Percentiles rank a stretch among this genome's conserved stretches.
Conservation (phyloP, 1,140 invertebrate species). For the Periplaneta americana region DNA sequence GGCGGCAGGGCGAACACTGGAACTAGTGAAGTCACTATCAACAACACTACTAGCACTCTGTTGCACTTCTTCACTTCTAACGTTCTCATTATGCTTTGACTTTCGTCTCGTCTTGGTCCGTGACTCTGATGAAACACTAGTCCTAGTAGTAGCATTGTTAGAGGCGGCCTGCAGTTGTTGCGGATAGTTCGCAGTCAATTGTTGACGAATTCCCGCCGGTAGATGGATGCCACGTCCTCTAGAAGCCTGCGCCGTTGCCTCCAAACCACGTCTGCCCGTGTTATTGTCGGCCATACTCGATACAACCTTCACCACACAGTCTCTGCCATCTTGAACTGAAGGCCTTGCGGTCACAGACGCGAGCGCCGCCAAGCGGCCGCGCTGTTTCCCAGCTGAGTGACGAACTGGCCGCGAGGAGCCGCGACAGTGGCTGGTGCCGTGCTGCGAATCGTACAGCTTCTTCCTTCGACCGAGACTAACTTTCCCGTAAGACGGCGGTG, state of each 20-base stretch:
- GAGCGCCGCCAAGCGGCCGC: slow-evolving; percentile 14
- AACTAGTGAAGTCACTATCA: slow-evolving; percentile 9
- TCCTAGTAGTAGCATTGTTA: neutral
- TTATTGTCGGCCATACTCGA: slow-evolving; percentile 21
- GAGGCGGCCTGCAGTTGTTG: neutral
- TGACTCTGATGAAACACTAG: neutral
- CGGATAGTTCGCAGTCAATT: no score
- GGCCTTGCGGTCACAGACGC: slow-evolving; percentile 4
- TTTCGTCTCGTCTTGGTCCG: neutral
- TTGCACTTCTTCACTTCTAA: neutral
- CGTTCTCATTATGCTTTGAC: neutral
- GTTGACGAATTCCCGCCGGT: neutral
- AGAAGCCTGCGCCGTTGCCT: neutral
- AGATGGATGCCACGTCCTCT: neutral
- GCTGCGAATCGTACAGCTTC: neutral
- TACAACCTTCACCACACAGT: slow-evolving; percentile 5
- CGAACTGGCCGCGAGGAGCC: no score
- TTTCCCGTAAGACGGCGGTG: neutral
- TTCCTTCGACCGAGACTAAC: neutral
- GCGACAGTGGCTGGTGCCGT: neutral
- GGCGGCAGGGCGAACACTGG: slow-evolving; percentile 23
- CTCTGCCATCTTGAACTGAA: slow-evolving; percentile 21
- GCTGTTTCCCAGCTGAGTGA: neutral
- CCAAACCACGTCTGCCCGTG: neutral
- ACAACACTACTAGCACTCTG: slow-evolving; percentile 20